Percentiles rank a stretch among this genome's conserved stretches.
Conservation (phyloP, 2,113 vertebrate species). For the Prietella phreatophila region DNA sequence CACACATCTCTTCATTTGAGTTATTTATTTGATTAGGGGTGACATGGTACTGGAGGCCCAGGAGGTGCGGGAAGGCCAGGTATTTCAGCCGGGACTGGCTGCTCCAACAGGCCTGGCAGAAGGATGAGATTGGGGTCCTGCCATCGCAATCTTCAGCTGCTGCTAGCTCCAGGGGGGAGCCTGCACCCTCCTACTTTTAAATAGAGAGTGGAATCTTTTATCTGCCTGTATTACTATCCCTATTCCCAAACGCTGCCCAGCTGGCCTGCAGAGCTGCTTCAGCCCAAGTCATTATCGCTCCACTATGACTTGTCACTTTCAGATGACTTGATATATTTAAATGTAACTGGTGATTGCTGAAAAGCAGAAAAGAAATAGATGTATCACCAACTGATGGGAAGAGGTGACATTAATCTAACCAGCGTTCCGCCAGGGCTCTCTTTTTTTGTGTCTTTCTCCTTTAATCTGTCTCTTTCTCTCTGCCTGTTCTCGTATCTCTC, state of each 20-base stretch:
- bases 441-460: conserved; percentile 31
- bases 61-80: conserved; percentile 46
- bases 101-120: conserved; percentile 76
- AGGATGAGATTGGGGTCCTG: conserved; percentile 76
- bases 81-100: conserved; percentile 55
- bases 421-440: conserved; percentile 41
- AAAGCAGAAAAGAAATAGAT: conserved; percentile 55
- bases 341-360: conserved; percentile 60
- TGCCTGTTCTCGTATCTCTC: conserved; percentile 25
- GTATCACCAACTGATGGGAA: conserved; percentile 53
- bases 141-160: conserved; percentile 68
- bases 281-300: conserved; percentile 75
- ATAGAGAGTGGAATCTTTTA: conserved; percentile 55
- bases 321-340: conserved; percentile 66
- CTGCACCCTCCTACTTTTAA: conserved; percentile 57
- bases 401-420: conserved; percentile 60
- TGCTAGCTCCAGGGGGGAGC: conserved; percentile 47
- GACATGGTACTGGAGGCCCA: conserved; percentile 69
- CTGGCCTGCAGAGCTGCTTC: conserved; percentile 72
- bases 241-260: conserved; percentile 71
- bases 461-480: conserved; percentile 43
- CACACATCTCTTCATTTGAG: conserved; percentile 82
- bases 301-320: conserved; percentile 59
- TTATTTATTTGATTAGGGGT: conserved; percentile 75
- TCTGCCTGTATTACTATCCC: conserved; percentile 51